Evolutionary conservation across 1,140 invertebrate genomes (phyloP).

Genomic region (Ceratitis capitata): DNA sequence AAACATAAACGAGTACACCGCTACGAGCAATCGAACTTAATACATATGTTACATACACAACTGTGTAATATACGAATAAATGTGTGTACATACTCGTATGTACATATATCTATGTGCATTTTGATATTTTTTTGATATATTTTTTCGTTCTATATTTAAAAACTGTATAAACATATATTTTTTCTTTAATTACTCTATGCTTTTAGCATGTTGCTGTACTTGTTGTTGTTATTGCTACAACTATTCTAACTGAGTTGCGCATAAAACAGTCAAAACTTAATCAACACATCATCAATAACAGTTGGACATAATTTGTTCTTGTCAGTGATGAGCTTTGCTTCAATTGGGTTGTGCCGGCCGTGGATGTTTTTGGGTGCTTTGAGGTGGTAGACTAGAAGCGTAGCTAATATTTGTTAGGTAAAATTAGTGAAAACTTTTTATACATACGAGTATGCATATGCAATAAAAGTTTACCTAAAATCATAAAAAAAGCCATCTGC

Average conservation of each 20-base stretch:
- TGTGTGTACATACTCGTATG: neutral
- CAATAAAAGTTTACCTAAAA: no score
- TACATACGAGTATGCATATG: neutral
- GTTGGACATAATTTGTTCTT: constrained; percentile 57
- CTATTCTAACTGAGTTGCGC: neutral
- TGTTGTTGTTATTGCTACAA: neutral
- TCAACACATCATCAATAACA: constrained; percentile 65
- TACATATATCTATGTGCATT: neutral
- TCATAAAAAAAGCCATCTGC: no score
- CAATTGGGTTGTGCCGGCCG: no score
- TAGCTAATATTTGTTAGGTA: neutral
- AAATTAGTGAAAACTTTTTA: neutral
- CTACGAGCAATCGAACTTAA: no score
- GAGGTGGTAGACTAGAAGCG: neutral
- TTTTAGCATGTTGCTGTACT: neutral
- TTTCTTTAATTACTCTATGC: neutral
- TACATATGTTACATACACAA: no score
- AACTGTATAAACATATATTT: no score
- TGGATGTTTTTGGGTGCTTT: no score
- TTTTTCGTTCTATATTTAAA: no score
- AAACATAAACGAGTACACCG: neutral
- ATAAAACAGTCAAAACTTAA: constrained; percentile 55
- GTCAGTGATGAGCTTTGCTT: no score
- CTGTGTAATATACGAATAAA: neutral
- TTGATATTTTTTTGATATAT: neutral